A percentile compares a stretch with the other conserved stretches of the same genome.
Evolutionary conservation across 2,797 vertebrate genomes (phyloP).

Genomic region (Yasuhikotakia modesta): DNA sequence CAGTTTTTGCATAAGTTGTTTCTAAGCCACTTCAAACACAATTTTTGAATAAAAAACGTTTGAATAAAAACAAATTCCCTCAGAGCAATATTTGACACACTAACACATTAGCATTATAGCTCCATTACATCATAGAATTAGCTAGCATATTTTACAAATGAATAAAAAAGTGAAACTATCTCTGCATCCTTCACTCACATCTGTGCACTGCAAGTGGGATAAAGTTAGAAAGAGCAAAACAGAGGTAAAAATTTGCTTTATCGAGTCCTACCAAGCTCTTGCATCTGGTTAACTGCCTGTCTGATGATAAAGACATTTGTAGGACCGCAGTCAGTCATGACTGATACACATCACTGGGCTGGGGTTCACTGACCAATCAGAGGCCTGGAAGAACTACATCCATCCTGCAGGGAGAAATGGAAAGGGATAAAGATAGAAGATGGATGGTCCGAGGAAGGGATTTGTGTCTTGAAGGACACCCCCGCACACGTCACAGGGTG

Average conservation of each 20-base stretch:
- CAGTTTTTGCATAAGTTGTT: conserved; percentile 37
- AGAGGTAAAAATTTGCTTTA: conserved; percentile 51
- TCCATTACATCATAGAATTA: too few species aligned
- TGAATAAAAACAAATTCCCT: too few species aligned
- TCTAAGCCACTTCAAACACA: conserved; percentile 29
- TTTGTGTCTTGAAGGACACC: conserved; percentile 55
- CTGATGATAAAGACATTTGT: conserved; percentile 58
- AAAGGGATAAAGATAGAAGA: conserved; percentile 31
- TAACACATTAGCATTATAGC: too few species aligned
- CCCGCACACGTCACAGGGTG: conserved; percentile 52
- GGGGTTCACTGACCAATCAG: conserved; percentile 19
- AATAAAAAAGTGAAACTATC: background rate
- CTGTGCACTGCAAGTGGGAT: too few species aligned
- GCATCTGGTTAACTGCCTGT: conserved; percentile 59
- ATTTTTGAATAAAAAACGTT: too few species aligned
- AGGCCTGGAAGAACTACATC: conserved; percentile 17
- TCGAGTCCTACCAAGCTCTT: conserved; percentile 55
- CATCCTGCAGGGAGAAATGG: conserved; percentile 38
- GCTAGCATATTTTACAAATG: background rate
- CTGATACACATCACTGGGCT: conserved; percentile 46
- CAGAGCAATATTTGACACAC: too few species aligned
- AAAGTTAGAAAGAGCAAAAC: conserved; percentile 21
- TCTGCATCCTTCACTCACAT: background rate
- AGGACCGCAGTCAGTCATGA: conserved; percentile 42
- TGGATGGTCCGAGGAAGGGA: conserved; percentile 49